These are phyloP conservation scores for Chaetodon auriga DNA, from an alignment of 2,113 vertebrate species.

Conservation along the genomic window DNA sequence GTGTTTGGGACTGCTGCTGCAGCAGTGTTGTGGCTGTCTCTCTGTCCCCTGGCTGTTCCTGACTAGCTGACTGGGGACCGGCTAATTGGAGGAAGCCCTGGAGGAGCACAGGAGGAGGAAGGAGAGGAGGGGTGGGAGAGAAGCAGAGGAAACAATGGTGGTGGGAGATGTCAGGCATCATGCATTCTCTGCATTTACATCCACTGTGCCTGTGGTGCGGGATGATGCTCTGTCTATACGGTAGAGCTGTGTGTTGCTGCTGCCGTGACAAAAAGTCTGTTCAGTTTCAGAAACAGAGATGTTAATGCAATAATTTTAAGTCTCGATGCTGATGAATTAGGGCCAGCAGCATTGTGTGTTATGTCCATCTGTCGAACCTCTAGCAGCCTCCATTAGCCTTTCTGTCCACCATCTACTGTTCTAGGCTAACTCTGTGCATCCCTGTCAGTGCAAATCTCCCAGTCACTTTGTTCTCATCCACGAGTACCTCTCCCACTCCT, in stretches of 20 bases:
- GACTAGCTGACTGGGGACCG: slow-evolving; percentile 74
- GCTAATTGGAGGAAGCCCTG: slow-evolving; percentile 84
- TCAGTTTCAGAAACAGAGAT: neutral
- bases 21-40: slow-evolving; percentile 68
- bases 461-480: slow-evolving; percentile 12
- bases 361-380: neutral
- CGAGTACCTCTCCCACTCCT: slow-evolving; percentile 10
- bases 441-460: slow-evolving; percentile 33
- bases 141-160: slow-evolving; percentile 36
- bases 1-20: slow-evolving; percentile 61
- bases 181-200: slow-evolving; percentile 51
- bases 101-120: slow-evolving; percentile 64
- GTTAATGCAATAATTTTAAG: neutral
- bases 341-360: neutral
- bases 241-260: neutral
- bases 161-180: slow-evolving; percentile 49
- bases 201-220: slow-evolving; percentile 17
- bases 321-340: neutral
- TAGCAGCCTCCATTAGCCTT: slow-evolving; percentile 12
- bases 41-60: slow-evolving; percentile 77
- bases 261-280: neutral
- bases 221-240: neutral
- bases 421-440: neutral
- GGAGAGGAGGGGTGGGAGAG: slow-evolving; percentile 32
- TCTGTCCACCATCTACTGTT: slow-evolving; percentile 12